Evolutionary conservation across 2,888 invertebrate genomes (phyloP), one percentile per base, ranked within the genome.

Genomic region (Rhogogaster chlorosoma): DNA sequence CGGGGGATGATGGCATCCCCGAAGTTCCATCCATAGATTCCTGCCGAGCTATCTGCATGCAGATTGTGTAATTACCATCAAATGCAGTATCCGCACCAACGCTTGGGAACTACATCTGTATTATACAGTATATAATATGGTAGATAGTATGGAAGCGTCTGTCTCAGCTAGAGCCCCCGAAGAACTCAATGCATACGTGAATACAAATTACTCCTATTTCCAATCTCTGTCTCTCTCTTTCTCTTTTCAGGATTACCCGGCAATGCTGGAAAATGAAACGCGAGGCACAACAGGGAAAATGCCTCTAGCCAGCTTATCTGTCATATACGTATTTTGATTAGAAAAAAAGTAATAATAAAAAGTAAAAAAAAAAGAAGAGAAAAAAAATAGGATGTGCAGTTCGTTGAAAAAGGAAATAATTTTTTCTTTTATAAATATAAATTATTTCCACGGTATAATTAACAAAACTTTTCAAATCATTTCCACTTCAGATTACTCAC

Each of bases 1-100:
- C 42, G 10, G 42, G 73, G 73, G 38, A 42, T 42, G 73, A 73
- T 42, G 26, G 38, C 26, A 73, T 73, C 73, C 73, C 42, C 73
- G n/a, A 73, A 73, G 73, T 73, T 73, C 73, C 42, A 73, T 26
- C 73, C 45, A 73, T 73, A 73, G 73, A 73, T 73, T 73, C 45
- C 73, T 73, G 42, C 42, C 73, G 73, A 42, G 73, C 42, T 22
- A 73, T 73, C 42, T 73, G 73, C 42, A 73, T 73, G 73, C 73
- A 73, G 73, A 73, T 73, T 42, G 73, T 42, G 73, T 73, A 73
- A 73, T 73, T 73, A 73, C 42, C 73, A 73, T 73, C 45, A 73
- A 73, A 73, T 42, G 73, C 73, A 73, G 73, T 42, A 73, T 73
- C 38, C 73, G 38, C 42, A 73, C 73, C 73, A 73, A 73, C 73